Evolutionary conservation across 2,888 invertebrate species (phyloP), one percentile per base, ranked within the genome.

Genomic region (Crematogaster levior): DNA sequence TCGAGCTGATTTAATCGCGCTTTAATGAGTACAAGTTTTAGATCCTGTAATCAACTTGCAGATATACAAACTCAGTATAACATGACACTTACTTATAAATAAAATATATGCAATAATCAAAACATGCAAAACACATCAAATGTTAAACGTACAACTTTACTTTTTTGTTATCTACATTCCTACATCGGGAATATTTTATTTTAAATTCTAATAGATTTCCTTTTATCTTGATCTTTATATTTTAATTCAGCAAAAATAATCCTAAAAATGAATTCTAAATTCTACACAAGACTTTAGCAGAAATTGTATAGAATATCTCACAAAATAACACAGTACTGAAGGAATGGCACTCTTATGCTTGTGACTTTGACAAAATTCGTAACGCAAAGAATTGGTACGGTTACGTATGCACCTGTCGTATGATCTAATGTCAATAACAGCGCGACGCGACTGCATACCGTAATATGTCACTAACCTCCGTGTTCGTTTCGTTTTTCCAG

Each of bases 401-500:
- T 79, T 79, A 70, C 53, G 72, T 70, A 30, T 56, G 43, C 70
- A 77, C 18, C 70, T 70, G 72, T 79, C 24, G 21, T 68, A 34
- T 79, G 56, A 79, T 77, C 72, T 77, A 70, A 79, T 9, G 72
- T 75, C 66, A 72, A 70, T 79, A 70, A 56, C 43, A 43, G 18
- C 68, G 27, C 18, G 21, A 43, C 72, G n/a, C 30, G 48, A 37
- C 51, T 7, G n/a, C 51, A 27, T 27, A 46, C 40, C 27, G 21
- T 37, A 21, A 65, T 27, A 24, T 80, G 81, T 65, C 53, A 68
- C 58, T 58, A 37, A 56, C 58, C 48, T 24, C 24, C 12, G n/a
- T 77, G 34, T 34, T 40, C 15, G 34, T 12, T 56, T 75, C 56
- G 43, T 79, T 30, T 86, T 89, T 89, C 63, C 88, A 98, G 98